Evolutionary conservation across 2,888 invertebrate species (phyloP), one percentile per base, ranked within the genome.

Genomic region (Hyposoter didymator): DNA sequence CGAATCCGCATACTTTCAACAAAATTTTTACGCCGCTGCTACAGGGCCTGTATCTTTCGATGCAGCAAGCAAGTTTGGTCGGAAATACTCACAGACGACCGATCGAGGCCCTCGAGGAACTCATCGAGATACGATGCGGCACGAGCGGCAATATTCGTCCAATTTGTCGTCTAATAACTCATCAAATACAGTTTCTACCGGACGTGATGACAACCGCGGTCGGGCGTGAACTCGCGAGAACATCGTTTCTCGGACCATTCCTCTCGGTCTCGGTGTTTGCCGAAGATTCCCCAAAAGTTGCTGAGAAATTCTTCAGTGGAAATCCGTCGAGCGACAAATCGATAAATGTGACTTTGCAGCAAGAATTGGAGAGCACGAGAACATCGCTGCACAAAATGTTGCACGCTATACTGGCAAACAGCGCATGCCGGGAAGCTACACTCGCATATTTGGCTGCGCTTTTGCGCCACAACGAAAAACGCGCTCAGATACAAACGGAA

Each of bases 211-310:
- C 97, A 1, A 96, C 96, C 1, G 97, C 97, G 7, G 95, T 95
- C 0, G 99, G 99, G 0, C 95, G 98, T 62, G 99, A 99, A 94
- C 95, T 99, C 82, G 96, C 97, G 0, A 95, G 97, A 75, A 96
- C 97, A 69, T 97, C 98, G 81, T 98, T 96, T 92, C 95, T 99
- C 8, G 99, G 99, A 19, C 98, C 99, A 0, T 99, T 99, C 94
- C 95, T 99, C 87, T 96, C 97, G 12, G 96, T 99, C 0, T 99
- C 99, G 0, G 96, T 99, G 1, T 98, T 99, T 94, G 98, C 98
- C 52, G 99, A 99, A 92, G 99, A 99, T 93, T 97, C 98, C 93
- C 97, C 97, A 0, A 96, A 97, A 88, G 96, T 98, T n/a, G 98
- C 97, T 0, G 97, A 98, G 90, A 97, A 96, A 87, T 96, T 96